Conservation (phyloP, 2,888 invertebrate genomes). For the Xestia rhomboidea region DNA sequence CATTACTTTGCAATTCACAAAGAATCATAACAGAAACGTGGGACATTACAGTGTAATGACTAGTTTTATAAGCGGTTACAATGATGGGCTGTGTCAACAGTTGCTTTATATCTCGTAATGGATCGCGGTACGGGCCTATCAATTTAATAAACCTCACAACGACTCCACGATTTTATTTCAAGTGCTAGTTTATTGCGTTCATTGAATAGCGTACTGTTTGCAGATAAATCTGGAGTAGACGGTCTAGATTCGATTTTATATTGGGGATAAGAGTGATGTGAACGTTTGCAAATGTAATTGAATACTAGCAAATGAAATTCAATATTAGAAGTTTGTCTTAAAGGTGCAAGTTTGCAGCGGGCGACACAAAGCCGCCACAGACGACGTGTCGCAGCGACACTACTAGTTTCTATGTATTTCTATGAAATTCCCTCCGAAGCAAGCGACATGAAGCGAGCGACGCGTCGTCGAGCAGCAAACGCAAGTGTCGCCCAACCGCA, state of each 20-base stretch:
- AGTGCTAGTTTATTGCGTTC: constrained; percentile 83
- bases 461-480: too few species aligned
- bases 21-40: constrained; percentile 47
- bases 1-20: constrained; percentile 29
- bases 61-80: constrained; percentile 61
- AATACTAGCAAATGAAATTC: not conserved
- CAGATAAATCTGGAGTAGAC: constrained; percentile 66
- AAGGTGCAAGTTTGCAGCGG: too few species aligned
- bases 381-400: too few species aligned
- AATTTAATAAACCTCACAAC: constrained; percentile 80
- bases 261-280: constrained; percentile 17
- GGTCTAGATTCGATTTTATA: constrained; percentile 47
- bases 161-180: constrained; percentile 83
- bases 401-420: too few species aligned
- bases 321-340: not conserved
- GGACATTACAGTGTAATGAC: constrained; percentile 60
- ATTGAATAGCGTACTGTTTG: constrained; percentile 80
- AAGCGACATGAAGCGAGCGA: too few species aligned
- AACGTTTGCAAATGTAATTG: constrained; percentile 9
- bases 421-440: too few species aligned
- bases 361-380: too few species aligned
- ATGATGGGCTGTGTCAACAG: constrained; percentile 78
- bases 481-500: too few species aligned
- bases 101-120: constrained; percentile 79
- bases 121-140: constrained; percentile 79